phyloP scores from a whole-genome alignment of 2,113 vertebrate species.

The Clarias gariepinus region DNA sequence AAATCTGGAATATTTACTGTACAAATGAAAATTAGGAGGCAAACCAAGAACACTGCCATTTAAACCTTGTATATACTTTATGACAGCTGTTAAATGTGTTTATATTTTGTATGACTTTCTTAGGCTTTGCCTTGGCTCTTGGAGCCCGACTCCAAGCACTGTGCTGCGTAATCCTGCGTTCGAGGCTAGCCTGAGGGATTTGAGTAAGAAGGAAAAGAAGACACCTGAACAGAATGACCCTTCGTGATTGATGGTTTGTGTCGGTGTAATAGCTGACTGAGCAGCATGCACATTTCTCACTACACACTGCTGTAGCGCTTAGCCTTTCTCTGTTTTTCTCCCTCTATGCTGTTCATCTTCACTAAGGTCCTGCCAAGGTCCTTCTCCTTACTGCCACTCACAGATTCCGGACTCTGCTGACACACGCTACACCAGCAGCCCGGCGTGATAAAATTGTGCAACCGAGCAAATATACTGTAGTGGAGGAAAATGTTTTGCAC shows the following conservation, averaged over 20 bases:
- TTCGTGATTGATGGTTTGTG: constrained; percentile 72
- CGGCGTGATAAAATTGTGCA: not conserved
- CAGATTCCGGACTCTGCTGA: constrained; percentile 67
- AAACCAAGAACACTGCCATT: too few species aligned
- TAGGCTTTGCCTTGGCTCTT: not conserved
- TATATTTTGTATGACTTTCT: not conserved
- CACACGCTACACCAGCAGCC: constrained; percentile 60
- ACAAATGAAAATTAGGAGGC: too few species aligned
- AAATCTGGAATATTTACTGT: too few species aligned
- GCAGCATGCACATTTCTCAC: constrained; percentile 70
- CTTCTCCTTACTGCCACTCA: constrained; percentile 55
- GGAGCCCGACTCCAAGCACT: constrained; percentile 57
- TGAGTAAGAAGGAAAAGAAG: constrained; percentile 22
- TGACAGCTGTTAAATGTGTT: too few species aligned
- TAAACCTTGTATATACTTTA: too few species aligned
- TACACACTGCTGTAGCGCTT: not conserved
- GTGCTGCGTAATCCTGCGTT: constrained; percentile 64
- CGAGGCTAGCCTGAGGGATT: constrained; percentile 57
- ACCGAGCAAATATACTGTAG: not conserved
- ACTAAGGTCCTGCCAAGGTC: constrained; percentile 61
- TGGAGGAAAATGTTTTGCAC: not conserved
- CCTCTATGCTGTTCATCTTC: constrained; percentile 57
- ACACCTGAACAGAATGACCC: constrained; percentile 61
- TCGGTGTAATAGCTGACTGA: constrained; percentile 70
- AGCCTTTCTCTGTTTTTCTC: constrained; percentile 3